phyloP scores from a whole-genome alignment of 2,113 vertebrate species.

The Sula dactylatra region DNA sequence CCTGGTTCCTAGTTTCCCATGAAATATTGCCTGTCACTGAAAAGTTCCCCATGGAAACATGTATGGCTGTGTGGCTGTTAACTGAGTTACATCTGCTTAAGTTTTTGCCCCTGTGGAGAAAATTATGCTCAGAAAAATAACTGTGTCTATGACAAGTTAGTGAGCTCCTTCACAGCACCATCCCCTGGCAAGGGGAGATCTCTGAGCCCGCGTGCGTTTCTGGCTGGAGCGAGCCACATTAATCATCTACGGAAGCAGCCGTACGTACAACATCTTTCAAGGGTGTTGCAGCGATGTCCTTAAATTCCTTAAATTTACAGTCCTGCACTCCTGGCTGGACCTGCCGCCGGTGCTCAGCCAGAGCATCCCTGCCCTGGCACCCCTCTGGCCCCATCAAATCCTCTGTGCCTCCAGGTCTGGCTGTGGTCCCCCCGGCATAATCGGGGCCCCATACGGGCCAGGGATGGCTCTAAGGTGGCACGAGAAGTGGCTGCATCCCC shows the following conservation, averaged over 20 bases:
- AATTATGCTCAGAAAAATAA: not conserved
- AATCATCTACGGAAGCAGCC: not conserved
- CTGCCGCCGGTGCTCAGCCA: not conserved
- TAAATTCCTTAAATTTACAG: not conserved
- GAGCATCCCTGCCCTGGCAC: not conserved
- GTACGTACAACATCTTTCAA: not conserved
- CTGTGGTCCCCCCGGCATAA: fast-evolving
- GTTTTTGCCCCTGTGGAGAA: not conserved
- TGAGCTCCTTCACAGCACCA: not conserved
- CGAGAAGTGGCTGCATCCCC: not conserved
- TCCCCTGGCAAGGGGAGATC: not conserved
- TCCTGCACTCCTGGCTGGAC: not conserved
- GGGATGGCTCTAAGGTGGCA: not conserved
- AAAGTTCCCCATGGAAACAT: not conserved
- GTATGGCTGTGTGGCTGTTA: not conserved
- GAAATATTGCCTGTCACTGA: not conserved
- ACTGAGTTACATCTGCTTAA: not conserved
- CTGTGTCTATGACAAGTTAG: not conserved
- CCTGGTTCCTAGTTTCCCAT: not conserved
- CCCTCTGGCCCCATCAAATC: not conserved
- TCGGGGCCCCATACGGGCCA: too few relatives aligned
- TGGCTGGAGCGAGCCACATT: not conserved
- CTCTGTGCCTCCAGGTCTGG: not conserved
- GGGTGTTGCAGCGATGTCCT: not conserved
- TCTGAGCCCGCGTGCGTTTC: not conserved